phyloP scores from a whole-genome alignment of 2,113 vertebrate species.

The Trogon surrucura region DNA sequence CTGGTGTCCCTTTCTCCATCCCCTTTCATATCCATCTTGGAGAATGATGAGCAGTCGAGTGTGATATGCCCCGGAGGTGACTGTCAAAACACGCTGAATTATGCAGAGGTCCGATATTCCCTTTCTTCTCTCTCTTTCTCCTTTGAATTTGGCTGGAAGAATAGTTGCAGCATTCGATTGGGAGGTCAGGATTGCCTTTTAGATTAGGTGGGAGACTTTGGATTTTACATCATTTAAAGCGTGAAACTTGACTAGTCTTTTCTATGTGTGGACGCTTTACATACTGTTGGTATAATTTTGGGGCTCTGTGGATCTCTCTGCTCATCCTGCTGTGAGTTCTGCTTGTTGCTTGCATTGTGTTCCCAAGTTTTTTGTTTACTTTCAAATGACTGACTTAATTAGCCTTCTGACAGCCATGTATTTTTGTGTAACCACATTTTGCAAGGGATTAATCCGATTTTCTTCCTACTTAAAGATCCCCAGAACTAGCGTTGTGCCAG shows the following conservation, averaged over 20 bases:
- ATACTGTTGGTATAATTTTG: not conserved
- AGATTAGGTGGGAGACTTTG: not conserved
- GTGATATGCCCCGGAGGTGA: constrained; percentile 43
- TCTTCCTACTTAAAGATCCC: not conserved
- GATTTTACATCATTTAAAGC: not conserved
- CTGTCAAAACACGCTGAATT: constrained; percentile 55
- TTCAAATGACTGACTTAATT: not conserved
- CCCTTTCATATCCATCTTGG: constrained; percentile 38
- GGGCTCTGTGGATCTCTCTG: not conserved
- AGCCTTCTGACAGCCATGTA: not conserved
- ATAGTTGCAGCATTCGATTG: not conserved
- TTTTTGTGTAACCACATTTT: not conserved
- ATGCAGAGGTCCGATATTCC: constrained; percentile 23
- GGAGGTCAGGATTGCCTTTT: not conserved
- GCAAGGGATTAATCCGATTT: not conserved
- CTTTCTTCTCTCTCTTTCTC: constrained; percentile 17
- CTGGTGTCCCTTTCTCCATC: constrained; percentile 22
- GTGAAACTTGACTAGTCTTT: not conserved
- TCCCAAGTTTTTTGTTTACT: not conserved
- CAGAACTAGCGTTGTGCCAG: not conserved
- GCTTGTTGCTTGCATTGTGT: not conserved
- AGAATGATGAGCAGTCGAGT: constrained; percentile 52
- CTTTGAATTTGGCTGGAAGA: not conserved
- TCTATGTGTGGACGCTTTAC: not conserved
- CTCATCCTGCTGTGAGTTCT: not conserved